A percentile compares a stretch with the other conserved stretches of the same genome.
These are phyloP conservation scores for Trematomus bernacchii DNA, from an alignment of 2,797 vertebrate species.

Conservation along the genomic window DNA sequence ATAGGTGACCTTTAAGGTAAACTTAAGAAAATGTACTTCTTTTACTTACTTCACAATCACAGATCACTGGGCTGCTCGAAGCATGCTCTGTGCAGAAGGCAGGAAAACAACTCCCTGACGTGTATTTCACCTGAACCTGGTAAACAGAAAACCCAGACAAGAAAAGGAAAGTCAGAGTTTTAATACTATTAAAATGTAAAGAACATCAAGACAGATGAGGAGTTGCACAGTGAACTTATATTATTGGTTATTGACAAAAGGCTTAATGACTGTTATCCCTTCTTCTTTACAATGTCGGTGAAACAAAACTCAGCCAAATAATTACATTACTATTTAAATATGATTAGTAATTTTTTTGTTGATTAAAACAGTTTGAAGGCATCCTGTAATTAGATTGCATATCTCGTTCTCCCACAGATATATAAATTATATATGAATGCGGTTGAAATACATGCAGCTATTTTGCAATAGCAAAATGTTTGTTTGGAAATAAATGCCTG, in stretches of 20 bases:
- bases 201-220: not conserved
- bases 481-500: not conserved
- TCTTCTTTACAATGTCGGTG: not conserved
- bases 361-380: too few species aligned
- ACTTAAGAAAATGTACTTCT: not conserved
- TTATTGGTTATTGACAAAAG: constrained; percentile 2
- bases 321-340: not conserved
- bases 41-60: not conserved
- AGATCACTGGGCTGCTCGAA: not conserved
- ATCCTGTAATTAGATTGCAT: not conserved
- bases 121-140: not conserved
- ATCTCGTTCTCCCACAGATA: not conserved
- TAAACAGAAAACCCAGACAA: not conserved
- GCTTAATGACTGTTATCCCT: not conserved
- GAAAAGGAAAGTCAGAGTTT: not conserved
- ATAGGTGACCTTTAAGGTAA: not conserved
- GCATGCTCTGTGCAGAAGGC: not conserved
- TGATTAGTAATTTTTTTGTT: not conserved
- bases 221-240: not conserved
- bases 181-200: not conserved
- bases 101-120: constrained; percentile 1
- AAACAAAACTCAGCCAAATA: not conserved
- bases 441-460: not conserved
- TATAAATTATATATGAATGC: not conserved
- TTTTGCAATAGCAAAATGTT: not conserved